These are phyloP conservation scores for Dendrolimus punctatus DNA, from an alignment of 1,140 invertebrate genomes.

Conservation along the genomic window DNA sequence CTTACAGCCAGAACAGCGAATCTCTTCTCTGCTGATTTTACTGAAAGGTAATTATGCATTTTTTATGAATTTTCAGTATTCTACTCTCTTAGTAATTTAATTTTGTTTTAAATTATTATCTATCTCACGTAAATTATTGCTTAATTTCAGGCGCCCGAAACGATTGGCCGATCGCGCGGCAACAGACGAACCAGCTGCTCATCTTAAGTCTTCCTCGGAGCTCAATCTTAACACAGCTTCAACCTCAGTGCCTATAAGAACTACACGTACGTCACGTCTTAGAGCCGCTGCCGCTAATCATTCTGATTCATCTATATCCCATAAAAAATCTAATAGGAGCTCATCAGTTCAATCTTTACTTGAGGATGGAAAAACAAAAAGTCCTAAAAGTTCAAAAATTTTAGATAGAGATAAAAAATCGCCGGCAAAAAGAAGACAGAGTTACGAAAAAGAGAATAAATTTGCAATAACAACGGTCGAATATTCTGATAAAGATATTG, in stretches of 20 bases:
- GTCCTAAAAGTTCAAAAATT: slow-evolving; percentile 47
- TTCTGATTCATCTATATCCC: slow-evolving; percentile 36
- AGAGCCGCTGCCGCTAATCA: slow-evolving; percentile 74
- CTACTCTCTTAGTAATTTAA: not conserved
- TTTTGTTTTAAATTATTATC: no score
- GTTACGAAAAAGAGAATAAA: slow-evolving; percentile 61
- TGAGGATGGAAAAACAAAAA: slow-evolving; percentile 52
- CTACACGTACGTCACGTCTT: slow-evolving; percentile 80
- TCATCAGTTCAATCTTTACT: slow-evolving; percentile 52
- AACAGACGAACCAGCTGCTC: slow-evolving; percentile 40
- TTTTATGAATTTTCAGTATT: slow-evolving; percentile 9
- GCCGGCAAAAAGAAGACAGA: slow-evolving; percentile 40
- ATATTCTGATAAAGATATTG: slow-evolving; percentile 48
- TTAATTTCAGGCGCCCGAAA: slow-evolving; percentile 51
- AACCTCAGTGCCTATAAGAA: slow-evolving; percentile 73
- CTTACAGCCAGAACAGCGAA: slow-evolving; percentile 68
- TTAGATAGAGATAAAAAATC: slow-evolving; percentile 60
- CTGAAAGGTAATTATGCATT: slow-evolving; percentile 41
- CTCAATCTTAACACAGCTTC: slow-evolving; percentile 63
- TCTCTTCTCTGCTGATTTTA: slow-evolving; percentile 58
- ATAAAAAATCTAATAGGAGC: slow-evolving; percentile 55
- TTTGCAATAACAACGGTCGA: slow-evolving; percentile 29
- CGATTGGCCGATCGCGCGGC: slow-evolving; percentile 34
- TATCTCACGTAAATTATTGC: slow-evolving; percentile 2
- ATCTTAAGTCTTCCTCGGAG: slow-evolving; percentile 62